Base-by-base conservation (phyloP, 2,888 invertebrate species). In the Eupithecia insigniata region DNA sequence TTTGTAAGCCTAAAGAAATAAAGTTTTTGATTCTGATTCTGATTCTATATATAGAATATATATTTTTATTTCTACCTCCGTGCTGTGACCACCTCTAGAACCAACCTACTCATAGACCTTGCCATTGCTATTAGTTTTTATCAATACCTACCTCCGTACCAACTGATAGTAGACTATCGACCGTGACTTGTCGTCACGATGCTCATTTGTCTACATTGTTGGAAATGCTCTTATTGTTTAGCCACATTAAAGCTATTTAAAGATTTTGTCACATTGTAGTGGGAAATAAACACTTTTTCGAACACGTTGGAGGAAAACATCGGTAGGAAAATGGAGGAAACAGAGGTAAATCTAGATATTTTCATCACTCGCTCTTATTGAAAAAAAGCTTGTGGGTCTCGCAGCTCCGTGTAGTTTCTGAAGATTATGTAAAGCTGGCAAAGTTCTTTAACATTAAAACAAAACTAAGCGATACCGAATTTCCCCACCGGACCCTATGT, bases 71-170 rank as follows among this genome's bases (percentile, higher is more conserved):
- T 5, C 14, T 43, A 1, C 7, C 36, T 39, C 36, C 14, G n/a
- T n/a, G n/a, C n/a, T n/a, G n/a, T n/a, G n/a, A n/a, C n/a, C n/a
- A n/a, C n/a, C n/a, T n/a, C n/a, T n/a, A n/a, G n/a, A n/a, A n/a
- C n/a, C n/a, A n/a, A 26, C 26, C 16, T 16, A 28, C 30, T 30
- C 30, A 30, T 1, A 43, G 75, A 39, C 81, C 82, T 81, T 72
- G 84, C 73, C 84, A 81, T 84, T 84, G 84, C 76, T 84, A 30
- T 30, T 18, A 30, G 7, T 60, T 84, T 81, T 84, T 84, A 83
- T 83, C 84, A 79, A 74, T 71, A 69, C 66, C 1, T 28, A 55
- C 12, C 26, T 26, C 18, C 16, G 58, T 30, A 60, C 16, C 16
- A 2, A 18, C 30, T 8, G 28, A 30, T 60, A 18, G 22, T 7